Evolutionary conservation across 2,888 invertebrate genomes (phyloP).

Genomic region (Calliopum simillimum): DNA sequence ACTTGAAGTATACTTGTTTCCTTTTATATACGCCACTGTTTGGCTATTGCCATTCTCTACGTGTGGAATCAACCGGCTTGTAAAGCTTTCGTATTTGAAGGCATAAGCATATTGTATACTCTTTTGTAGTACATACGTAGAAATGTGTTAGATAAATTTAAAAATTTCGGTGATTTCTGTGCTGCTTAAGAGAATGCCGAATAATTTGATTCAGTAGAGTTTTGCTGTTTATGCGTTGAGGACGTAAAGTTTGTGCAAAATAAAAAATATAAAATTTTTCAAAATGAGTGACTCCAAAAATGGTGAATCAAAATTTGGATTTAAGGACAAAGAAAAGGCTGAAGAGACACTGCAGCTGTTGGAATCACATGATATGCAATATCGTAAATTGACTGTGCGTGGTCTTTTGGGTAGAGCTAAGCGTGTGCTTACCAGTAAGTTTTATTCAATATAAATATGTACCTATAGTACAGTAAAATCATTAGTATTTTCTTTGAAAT

Average conservation of each 20-base stretch:
- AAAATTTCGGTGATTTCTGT: constrained; percentile 1
- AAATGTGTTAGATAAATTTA: neutral
- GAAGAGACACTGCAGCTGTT: constrained; percentile 75
- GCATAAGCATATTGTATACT: neutral
- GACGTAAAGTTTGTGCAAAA: constrained; percentile 27
- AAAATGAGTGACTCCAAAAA: constrained; percentile 46
- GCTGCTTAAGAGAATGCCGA: neutral
- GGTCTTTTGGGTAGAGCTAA: constrained; percentile 72
- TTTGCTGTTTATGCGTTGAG: constrained; percentile 43
- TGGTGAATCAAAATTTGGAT: constrained; percentile 75
- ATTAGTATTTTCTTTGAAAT: too few relatives aligned
- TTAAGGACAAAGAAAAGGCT: constrained; percentile 79
- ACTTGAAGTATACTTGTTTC: too few relatives aligned
- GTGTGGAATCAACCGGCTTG: constrained; percentile 1
- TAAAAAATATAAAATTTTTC: neutral
- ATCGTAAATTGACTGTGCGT: constrained; percentile 74
- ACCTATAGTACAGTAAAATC: neutral
- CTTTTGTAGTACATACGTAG: neutral
- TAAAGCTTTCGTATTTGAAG: neutral
- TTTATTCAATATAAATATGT: neutral
- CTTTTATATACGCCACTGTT: too few relatives aligned
- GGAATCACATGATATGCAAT: constrained; percentile 74
- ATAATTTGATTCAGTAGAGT: constrained; percentile 46
- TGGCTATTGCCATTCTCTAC: too few relatives aligned
- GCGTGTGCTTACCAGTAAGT: constrained; percentile 69